Evolutionary conservation across 2,113 vertebrate genomes (phyloP), one percentile per base, ranked within the genome.

Genomic region (Artemisiospiza belli): DNA sequence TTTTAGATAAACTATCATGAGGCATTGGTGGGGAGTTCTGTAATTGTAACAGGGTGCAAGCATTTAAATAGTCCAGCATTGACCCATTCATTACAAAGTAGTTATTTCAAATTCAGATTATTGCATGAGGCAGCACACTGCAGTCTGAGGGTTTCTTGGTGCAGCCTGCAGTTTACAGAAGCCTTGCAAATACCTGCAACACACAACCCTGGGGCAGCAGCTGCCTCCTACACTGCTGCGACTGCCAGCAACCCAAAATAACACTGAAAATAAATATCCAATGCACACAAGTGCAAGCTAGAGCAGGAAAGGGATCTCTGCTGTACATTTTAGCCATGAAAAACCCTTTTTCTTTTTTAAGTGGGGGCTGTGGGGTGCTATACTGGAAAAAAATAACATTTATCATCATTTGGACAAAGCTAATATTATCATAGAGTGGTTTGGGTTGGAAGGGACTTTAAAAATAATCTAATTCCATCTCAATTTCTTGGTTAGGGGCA

Each of bases 331-430:
- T 62, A 93, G 51, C 55, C 35, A 37, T 12, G 77, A 70, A 88
- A 79, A 91, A 17, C 14, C 18, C 37, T 25, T 83, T 68, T 84
- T 90, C 46, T 94, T 73, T 74, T 33, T 70, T 74, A 89, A 92
- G 11, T n/a, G 12, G 15, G 7, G 12, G 6, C n/a, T 83, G 13
- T 47, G 30, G 24, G 54, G 8, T 95, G 77, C 51, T 90, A 8
- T 86, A 20, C 8, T 87, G 30, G 59, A 84, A 85, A n/a, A n/a
- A 95, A 72, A 25, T 37, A 77, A 75, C 30, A 66, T 81, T 94
- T 90, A 93, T 18, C 74, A 93, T 94, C 20, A n/a, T 94, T 86
- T 90, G 80, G 62, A 86, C 15, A 69, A 91, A 96, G 76, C 54
- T 94, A 88, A 83, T 96, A 57, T 64, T 70, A 54, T 68, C 47